Base-by-base conservation (phyloP, 1,140 invertebrate genomes). In the Ylistrum balloti region DNA sequence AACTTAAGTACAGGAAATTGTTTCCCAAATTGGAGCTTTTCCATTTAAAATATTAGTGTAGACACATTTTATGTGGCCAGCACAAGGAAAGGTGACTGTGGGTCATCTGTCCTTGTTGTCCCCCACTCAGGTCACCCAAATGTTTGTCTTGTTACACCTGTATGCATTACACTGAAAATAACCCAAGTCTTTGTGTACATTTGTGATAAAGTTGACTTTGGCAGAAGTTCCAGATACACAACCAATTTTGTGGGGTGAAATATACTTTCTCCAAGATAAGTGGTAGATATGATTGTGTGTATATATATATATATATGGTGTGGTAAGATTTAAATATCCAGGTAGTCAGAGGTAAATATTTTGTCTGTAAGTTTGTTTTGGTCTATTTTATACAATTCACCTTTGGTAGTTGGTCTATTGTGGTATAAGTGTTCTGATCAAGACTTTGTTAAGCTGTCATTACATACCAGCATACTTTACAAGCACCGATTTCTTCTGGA, bases 241-340 rank as follows among this genome's bases (percentile, higher is more conserved):
- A 17, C 56, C 56, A n/a, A 74, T 74, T 74, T 74, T 74, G 56
- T 74, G 56, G 56, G 22, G 56, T 74, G 56, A 74, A 74, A n/a
- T 74, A 28, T 74, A 74, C 56, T 28, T n/a, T 74, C 56, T 74
- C 22, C 5, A 74, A 3, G 56, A 74, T 74, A 74, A 74, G 20
- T 28, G 3, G 22, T n/a, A n/a, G 56, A 74, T 74, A 74, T 74
- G 56, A 28, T 74, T 74, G 56, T 74, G 28, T 74, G 17, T 56
- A 38, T 38, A 20, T 56, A 74, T 5, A 74, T 74, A 22, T 56
- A 38, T 38, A 20, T 56, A 74, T 5, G n/a, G 56, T 74, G 17
- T 74, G 3, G 56, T 11, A n/a, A 74, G 56, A 22, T 3, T 56
- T 56, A 56, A 56, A 56, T 7, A 13, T 5, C 13, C 35, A 7